Percentiles rank a stretch among this genome's conserved stretches.
phyloP scores from a whole-genome alignment of 2,113 vertebrate genomes.

The Pelusios castaneus region DNA sequence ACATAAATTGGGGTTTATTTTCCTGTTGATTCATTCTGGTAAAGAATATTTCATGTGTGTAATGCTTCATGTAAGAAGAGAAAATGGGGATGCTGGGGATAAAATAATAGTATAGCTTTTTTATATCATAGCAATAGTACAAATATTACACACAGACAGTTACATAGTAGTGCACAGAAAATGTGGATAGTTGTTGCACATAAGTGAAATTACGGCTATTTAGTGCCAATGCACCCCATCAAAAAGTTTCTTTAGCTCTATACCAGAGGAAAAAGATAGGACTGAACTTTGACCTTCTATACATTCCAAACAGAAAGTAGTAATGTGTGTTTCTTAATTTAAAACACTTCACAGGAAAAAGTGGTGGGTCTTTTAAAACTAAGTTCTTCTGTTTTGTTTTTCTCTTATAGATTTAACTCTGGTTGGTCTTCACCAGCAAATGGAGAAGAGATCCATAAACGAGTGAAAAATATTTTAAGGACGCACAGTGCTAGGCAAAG shows the following conservation, averaged over 20 bases:
- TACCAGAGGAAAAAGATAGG: constrained; percentile 20
- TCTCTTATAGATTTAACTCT: constrained; percentile 81
- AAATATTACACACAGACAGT: background rate
- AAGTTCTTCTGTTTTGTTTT: constrained; percentile 20
- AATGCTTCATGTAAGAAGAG: constrained; percentile 7
- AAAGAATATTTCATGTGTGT: background rate
- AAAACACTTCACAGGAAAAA: background rate
- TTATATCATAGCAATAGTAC: background rate
- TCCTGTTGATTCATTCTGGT: constrained; percentile 15
- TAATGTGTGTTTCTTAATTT: background rate
- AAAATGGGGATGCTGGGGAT: background rate
- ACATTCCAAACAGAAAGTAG: background rate
- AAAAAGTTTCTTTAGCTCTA: constrained; percentile 23
- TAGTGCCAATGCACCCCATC: background rate
- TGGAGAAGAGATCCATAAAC: constrained; percentile 90
- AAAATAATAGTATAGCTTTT: background rate
- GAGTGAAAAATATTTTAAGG: constrained; percentile 91
- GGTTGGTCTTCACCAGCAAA: constrained; percentile 80
- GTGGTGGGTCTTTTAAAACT: background rate
- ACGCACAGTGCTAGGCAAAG: constrained; percentile 82
- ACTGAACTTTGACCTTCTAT: background rate
- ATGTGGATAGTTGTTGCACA: background rate
- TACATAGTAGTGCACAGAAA: background rate
- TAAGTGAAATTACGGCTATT: background rate
- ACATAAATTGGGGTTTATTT: background rate